These are phyloP conservation scores for Drosophila helvetica DNA, from an alignment of 2,888 invertebrate genomes.

Conservation along the genomic window DNA sequence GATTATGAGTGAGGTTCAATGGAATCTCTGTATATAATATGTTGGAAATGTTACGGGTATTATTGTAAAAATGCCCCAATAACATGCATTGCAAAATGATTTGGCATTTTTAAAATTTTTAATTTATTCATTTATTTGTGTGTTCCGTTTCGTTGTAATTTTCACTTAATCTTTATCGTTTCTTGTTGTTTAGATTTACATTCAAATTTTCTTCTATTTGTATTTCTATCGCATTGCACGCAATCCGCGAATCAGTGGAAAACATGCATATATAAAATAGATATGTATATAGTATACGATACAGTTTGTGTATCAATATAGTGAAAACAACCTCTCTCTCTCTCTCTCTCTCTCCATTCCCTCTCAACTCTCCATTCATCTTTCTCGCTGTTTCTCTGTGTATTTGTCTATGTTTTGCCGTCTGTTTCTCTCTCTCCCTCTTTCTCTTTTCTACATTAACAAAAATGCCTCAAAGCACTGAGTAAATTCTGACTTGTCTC, in stretches of 20 bases:
- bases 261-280: background rate
- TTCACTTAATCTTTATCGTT: slow-evolving; percentile 17
- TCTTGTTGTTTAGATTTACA: slow-evolving; percentile 7
- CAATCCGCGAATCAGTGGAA: slow-evolving; percentile 3
- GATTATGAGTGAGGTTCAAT: no score
- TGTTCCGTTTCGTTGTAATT: slow-evolving; percentile 22
- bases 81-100: no score
- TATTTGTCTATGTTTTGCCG: no score
- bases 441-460: background rate
- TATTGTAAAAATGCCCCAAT: no score
- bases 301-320: background rate
- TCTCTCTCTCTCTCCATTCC: background rate
- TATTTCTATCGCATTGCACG: slow-evolving; percentile 40
- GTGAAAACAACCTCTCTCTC: background rate
- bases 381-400: background rate
- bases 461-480: background rate
- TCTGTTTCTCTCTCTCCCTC: background rate
- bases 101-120: no score
- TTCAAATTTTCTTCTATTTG: background rate
- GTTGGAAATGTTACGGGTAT: no score
- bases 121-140: slow-evolving; percentile 4
- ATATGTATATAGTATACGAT: background rate
- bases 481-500: background rate
- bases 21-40: background rate
- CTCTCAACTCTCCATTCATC: background rate